phyloP scores from a whole-genome alignment of 1,140 invertebrate genomes.

The Rhagoletis pomonella region DNA sequence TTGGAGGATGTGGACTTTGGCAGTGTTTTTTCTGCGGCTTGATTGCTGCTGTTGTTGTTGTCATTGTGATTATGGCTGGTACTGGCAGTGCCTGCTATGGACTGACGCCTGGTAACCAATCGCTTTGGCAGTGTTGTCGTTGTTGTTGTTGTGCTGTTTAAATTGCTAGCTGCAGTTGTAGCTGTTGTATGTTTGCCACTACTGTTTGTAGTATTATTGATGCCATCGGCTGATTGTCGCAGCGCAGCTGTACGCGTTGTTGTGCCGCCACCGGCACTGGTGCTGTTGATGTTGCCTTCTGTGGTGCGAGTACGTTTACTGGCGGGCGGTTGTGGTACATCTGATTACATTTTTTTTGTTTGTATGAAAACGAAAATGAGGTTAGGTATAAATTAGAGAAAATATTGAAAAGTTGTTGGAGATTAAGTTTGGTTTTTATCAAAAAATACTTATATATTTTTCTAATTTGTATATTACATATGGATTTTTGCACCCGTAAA shows the following conservation, averaged over 20 bases:
- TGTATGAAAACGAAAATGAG: not conserved
- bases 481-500: too few species aligned
- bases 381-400: too few species aligned
- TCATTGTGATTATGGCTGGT: conserved; percentile 13
- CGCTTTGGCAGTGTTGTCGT: conserved; percentile 53
- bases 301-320: conserved; percentile 60
- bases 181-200: not conserved
- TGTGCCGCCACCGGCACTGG: not conserved
- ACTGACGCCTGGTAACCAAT: conserved; percentile 56
- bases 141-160: not conserved
- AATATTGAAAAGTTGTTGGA: too few species aligned
- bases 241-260: conserved; percentile 35
- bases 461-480: too few species aligned
- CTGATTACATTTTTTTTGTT: not conserved
- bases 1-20: conserved; percentile 6
- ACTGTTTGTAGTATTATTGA: not conserved
- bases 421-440: too few species aligned
- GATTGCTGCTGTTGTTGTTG: conserved; percentile 42
- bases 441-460: too few species aligned
- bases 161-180: not conserved
- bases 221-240: not conserved
- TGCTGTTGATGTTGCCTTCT: conserved; percentile 60
- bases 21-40: not conserved
- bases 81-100: conserved; percentile 45
- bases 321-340: conserved; percentile 55